Evolutionary conservation across 2,113 vertebrate species (phyloP).

Genomic region (Zosterops hypoxanthus): DNA sequence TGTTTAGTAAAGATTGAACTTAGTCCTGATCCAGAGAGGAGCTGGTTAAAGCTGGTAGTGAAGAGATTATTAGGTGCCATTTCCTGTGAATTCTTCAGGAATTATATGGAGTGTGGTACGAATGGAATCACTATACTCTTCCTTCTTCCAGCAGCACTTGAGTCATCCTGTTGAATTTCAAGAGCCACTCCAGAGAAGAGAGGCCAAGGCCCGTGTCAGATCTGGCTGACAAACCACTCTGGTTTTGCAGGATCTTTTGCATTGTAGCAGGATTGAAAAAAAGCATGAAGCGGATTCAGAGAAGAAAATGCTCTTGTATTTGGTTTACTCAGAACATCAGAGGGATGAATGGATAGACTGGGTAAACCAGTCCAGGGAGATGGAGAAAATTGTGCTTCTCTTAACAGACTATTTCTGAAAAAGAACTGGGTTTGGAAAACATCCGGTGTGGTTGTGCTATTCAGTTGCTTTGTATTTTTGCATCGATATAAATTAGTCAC

Average conservation of each 20-base stretch:
- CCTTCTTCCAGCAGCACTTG: slow-evolving; percentile 31
- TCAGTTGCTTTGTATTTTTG: not conserved
- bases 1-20: slow-evolving; percentile 20
- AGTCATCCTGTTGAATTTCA: slow-evolving; percentile 50
- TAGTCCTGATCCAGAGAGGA: slow-evolving; percentile 25
- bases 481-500: not conserved
- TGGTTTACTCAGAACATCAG: not conserved
- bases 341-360: not conserved
- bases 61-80: slow-evolving; percentile 54
- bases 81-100: slow-evolving; percentile 53
- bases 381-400: not conserved
- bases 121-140: not conserved
- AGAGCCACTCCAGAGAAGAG: slow-evolving; percentile 24
- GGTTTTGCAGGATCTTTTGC: not conserved
- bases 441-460: not conserved
- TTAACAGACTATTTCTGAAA: not conserved
- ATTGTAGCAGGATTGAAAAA: not conserved
- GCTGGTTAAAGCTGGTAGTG: slow-evolving; percentile 50
- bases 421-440: not conserved
- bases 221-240: slow-evolving; percentile 6
- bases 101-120: slow-evolving; percentile 36
- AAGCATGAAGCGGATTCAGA: not conserved
- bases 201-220: not conserved
- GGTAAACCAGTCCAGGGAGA: not conserved
- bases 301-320: not conserved